Conservation (phyloP, 2,113 vertebrate species). For the Ranitomeya variabilis region DNA sequence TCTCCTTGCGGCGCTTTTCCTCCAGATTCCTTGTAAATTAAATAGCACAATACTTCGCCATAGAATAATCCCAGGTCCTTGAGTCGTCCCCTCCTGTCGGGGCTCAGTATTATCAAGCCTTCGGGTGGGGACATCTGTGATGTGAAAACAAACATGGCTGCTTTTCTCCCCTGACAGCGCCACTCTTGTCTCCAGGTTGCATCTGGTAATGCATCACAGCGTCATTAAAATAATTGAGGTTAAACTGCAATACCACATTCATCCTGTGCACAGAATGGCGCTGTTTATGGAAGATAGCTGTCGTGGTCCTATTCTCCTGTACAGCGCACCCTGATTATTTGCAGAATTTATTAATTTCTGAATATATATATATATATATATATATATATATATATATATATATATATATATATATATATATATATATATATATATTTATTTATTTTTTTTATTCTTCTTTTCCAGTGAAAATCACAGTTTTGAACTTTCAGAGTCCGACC, state of each 20-base stretch:
- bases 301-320: too few relatives aligned
- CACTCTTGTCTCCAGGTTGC: neutral
- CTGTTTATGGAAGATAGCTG: too few relatives aligned
- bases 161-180: neutral
- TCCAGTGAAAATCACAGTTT: constrained; percentile 86
- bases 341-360: neutral
- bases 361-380: neutral
- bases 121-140: too few relatives aligned
- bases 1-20: neutral
- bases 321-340: neutral
- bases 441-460: neutral
- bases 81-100: neutral
- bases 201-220: neutral
- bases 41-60: neutral
- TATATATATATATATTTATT: too few relatives aligned
- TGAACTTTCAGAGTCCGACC: constrained; percentile 90
- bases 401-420: too few relatives aligned
- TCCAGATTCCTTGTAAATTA: neutral
- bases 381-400: too few relatives aligned
- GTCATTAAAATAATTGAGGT: too few relatives aligned
- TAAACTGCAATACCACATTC: too few relatives aligned
- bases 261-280: too few relatives aligned
- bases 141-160: neutral
- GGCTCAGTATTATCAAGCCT: too few relatives aligned
- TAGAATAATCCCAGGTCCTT: neutral